A percentile compares a stretch with the other conserved stretches of the same genome.
These are phyloP conservation scores for Pseudococcus longispinus DNA, from an alignment of 2,888 invertebrate species.

Conservation along the genomic window DNA sequence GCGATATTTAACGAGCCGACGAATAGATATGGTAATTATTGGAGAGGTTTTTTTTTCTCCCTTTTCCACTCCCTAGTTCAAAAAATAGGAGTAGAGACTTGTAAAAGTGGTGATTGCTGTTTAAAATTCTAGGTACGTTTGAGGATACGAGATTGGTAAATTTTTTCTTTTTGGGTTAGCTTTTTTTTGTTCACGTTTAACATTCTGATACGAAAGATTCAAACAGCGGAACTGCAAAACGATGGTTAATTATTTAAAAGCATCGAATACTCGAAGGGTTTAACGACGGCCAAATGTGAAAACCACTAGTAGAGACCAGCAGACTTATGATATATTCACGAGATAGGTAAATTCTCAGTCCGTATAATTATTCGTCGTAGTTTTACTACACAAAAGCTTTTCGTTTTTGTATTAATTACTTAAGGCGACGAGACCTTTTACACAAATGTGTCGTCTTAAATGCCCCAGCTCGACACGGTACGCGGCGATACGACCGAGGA, in stretches of 20 bases:
- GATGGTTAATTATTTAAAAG: not conserved
- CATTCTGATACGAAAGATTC: not conserved
- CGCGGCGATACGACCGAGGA: not conserved
- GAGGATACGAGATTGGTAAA: no score
- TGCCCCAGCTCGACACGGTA: not conserved
- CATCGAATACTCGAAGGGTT: not conserved
- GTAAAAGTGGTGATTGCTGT: not conserved
- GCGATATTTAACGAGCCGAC: not conserved
- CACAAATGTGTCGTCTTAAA: constrained; percentile 17
- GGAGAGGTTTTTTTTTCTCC: not conserved
- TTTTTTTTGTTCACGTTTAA: not conserved
- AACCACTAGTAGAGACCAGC: not conserved
- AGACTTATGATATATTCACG: constrained; percentile 21
- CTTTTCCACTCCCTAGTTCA: not conserved
- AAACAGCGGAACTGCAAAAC: not conserved
- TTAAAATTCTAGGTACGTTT: not conserved
- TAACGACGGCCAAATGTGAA: not conserved
- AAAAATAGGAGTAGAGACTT: not conserved
- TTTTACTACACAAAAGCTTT: constrained; percentile 15
- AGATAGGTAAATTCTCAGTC: not conserved
- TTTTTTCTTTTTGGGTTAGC: not conserved
- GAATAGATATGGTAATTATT: constrained; percentile 28
- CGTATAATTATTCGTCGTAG: constrained; percentile 22
- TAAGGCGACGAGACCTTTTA: not conserved
- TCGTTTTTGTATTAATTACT: not conserved